phyloP scores from a whole-genome alignment of 2,113 vertebrate genomes.

The Muntiacus muntjak region DNA sequence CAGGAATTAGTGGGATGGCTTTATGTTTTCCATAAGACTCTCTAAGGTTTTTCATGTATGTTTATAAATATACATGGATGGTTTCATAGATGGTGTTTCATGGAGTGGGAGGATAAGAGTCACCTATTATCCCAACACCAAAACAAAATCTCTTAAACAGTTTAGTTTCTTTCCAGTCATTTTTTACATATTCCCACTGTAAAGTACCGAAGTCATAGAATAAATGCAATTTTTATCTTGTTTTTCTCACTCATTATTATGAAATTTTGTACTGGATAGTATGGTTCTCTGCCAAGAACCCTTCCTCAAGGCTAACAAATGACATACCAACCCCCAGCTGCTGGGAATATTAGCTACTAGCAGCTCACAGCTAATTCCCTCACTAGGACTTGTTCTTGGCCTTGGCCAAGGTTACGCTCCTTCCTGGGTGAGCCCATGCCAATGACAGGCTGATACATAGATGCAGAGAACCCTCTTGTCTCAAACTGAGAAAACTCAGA shows the following conservation, averaged over 20 bases:
- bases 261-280: neutral
- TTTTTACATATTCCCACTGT: neutral
- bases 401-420: neutral
- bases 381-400: neutral
- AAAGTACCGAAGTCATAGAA: neutral
- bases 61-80: neutral
- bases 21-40: neutral
- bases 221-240: neutral
- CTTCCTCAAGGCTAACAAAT: neutral
- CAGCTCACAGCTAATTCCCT: neutral
- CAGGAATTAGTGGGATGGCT: neutral
- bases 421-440: neutral
- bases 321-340: neutral
- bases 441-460: neutral
- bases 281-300: neutral
- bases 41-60: neutral
- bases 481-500: neutral
- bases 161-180: neutral
- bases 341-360: neutral
- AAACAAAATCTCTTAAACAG: neutral
- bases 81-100: neutral
- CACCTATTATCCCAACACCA: neutral
- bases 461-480: neutral
- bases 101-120: neutral
- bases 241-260: neutral